Percentiles rank a stretch among this genome's conserved stretches.
Conservation (phyloP, 2,888 invertebrate genomes). For the Caenorhabditis sp. region DNA sequence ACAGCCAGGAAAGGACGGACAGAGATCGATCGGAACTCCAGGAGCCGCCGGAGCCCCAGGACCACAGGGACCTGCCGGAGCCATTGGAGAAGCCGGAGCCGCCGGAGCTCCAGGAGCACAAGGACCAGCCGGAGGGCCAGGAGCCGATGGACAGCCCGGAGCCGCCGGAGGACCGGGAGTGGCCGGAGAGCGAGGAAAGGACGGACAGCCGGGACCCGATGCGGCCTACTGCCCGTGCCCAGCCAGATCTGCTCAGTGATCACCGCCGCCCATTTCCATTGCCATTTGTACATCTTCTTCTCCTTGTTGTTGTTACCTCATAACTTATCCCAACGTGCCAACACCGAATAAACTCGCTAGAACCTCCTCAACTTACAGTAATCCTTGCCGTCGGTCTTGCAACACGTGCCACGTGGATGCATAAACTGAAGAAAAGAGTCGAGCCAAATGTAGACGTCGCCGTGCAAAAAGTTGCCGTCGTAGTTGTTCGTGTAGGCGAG, state of each 20-base stretch:
- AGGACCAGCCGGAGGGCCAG: conserved; percentile 56
- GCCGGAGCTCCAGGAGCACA: conserved; percentile 58
- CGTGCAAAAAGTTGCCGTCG: conserved; percentile 11
- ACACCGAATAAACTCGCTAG: not conserved
- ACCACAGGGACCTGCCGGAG: conserved; percentile 60
- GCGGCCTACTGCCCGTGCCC: conserved; percentile 52
- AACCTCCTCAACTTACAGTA: conserved; percentile 19
- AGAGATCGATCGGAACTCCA: conserved; percentile 54
- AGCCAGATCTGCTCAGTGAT: conserved; percentile 31
- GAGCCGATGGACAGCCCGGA: conserved; percentile 42
- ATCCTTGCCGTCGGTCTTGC: conserved; percentile 16
- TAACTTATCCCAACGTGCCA: conserved; percentile 16
- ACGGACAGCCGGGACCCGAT: conserved; percentile 58
- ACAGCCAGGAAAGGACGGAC: conserved; percentile 56
- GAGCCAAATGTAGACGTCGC: conserved; percentile 40
- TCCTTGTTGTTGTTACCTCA: conserved; percentile 16
- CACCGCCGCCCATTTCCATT: not conserved
- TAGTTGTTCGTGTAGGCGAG: conserved; percentile 16
- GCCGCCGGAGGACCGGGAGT: conserved; percentile 7
- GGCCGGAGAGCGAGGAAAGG: conserved; percentile 9
- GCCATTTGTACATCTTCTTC: conserved; percentile 22
- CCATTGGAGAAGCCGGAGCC: conserved; percentile 61
- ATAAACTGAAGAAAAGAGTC: conserved; percentile 44
- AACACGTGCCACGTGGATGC: conserved; percentile 39
- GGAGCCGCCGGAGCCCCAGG: conserved; percentile 64